phyloP scores from a whole-genome alignment of 2,888 invertebrate genomes.

The Patella ulyssiponensis region DNA sequence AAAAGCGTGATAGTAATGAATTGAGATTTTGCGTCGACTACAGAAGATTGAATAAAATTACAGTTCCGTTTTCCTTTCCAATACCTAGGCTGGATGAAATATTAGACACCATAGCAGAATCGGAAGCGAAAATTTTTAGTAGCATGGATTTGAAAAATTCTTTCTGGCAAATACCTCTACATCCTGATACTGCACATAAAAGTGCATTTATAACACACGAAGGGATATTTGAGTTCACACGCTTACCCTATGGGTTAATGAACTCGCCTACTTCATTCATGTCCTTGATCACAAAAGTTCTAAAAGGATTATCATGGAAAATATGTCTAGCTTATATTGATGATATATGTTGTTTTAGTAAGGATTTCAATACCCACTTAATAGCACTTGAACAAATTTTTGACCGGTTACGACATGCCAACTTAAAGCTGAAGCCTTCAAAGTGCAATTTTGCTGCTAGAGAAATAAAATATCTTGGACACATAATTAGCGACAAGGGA shows the following conservation, averaged over 20 bases:
- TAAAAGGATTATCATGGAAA: constrained; percentile 43
- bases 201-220: constrained; percentile 41
- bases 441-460: constrained; percentile 42
- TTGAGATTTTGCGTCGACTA: constrained; percentile 43
- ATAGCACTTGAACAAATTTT: constrained; percentile 36
- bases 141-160: constrained; percentile 33
- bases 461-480: constrained; percentile 39
- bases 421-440: constrained; percentile 36
- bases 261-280: constrained; percentile 41
- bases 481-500: constrained; percentile 37
- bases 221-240: constrained; percentile 36
- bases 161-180: constrained; percentile 37
- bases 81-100: constrained; percentile 37
- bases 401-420: constrained; percentile 31
- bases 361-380: constrained; percentile 36
- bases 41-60: constrained; percentile 40
- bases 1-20: constrained; percentile 33
- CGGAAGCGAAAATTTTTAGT: constrained; percentile 28
- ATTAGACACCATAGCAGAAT: constrained; percentile 34
- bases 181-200: constrained; percentile 29
- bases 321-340: constrained; percentile 43
- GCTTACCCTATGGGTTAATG: constrained; percentile 42
- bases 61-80: constrained; percentile 35
- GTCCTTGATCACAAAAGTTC: constrained; percentile 33
- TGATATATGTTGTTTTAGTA: constrained; percentile 41